Base-by-base conservation (phyloP, 2,113 vertebrate genomes). In the Corythornis madagascariensis region DNA sequence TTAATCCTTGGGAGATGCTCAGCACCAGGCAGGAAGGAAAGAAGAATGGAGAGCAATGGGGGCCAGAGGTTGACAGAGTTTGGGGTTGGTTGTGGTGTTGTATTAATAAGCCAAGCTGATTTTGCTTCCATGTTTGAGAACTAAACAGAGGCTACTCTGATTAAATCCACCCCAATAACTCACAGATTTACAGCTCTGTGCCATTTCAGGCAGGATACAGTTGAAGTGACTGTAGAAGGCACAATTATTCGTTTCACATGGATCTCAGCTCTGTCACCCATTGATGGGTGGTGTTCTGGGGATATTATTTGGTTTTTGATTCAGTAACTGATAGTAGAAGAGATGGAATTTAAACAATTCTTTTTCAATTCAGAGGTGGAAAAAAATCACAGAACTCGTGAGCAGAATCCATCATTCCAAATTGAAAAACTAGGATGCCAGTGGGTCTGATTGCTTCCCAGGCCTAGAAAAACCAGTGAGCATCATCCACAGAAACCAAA, bases 1-100 rank as follows among this genome's bases (percentile, higher is more conserved):
- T 48, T 75, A 73, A 66, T 92, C 86, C 74, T 85, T 66, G 66
- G 77, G 71, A 89, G 84, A 86, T 89, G 72, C 87, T 96, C 87
- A 86, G 82, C 69, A 55, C 35, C 53, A 16, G 13, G 67, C 50
- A 40, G 82, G 52, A 94, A 93, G 53, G 35, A 35, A 70, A 69
- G 72, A 92, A 72, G 73, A 48, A 42, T 12, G 25, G 35, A 92
- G 81, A 82, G 40, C 48, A 48, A 66, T 2, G 13, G 22, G 42
- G 40, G 76, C 76, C 21, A 86, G 63, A 89, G 35, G 20, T 78
- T 90, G 71, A 38, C 4, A n/a, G 53, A 65, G 47, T 57, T 63
- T 22, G n/a, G 24, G 9, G 22, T 50, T 50, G 22, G 48, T 50
- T 50, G 48, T 50, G 48, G 29, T 16, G 10, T 56, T 1, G 6